phyloP scores from a whole-genome alignment of 2,113 vertebrate genomes.

The Philantomba maxwellii region DNA sequence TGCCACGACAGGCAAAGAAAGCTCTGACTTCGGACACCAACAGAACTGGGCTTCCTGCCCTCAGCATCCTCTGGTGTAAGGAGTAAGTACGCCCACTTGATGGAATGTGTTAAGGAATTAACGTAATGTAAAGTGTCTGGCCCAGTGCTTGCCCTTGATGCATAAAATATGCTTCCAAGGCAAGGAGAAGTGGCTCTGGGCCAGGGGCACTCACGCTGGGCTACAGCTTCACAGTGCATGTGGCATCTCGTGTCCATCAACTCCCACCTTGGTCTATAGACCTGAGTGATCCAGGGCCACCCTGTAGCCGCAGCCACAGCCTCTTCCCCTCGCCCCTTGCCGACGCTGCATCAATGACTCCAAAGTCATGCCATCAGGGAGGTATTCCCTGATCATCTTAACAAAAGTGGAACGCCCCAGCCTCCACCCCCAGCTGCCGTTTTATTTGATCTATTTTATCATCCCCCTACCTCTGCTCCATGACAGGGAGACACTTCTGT shows the following conservation, averaged over 20 bases:
- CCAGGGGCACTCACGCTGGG: not conserved
- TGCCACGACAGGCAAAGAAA: not conserved
- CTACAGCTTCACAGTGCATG: not conserved
- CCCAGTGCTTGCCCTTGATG: not conserved
- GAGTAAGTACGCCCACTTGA: not conserved
- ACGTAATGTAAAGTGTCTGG: not conserved
- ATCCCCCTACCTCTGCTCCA: not conserved
- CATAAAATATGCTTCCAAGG: not conserved
- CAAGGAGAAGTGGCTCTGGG: not conserved
- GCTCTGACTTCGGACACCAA: not conserved
- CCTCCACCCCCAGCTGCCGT: not conserved
- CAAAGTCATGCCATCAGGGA: not conserved
- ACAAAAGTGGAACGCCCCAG: not conserved
- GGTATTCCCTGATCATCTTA: not conserved
- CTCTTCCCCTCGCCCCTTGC: not conserved
- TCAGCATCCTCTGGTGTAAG: not conserved
- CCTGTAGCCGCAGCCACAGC: not conserved
- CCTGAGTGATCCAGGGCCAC: not conserved
- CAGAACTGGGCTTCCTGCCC: not conserved
- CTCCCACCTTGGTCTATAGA: not conserved
- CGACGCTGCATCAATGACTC: fast-evolving
- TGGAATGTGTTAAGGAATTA: not conserved
- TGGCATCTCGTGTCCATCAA: not conserved
- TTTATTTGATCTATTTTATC: not conserved
- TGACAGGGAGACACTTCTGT: not conserved